Percentiles rank a stretch among this genome's conserved stretches.
These are phyloP conservation scores for Syngnathus floridae DNA, from an alignment of 2,113 vertebrate species.

Conservation along the genomic window DNA sequence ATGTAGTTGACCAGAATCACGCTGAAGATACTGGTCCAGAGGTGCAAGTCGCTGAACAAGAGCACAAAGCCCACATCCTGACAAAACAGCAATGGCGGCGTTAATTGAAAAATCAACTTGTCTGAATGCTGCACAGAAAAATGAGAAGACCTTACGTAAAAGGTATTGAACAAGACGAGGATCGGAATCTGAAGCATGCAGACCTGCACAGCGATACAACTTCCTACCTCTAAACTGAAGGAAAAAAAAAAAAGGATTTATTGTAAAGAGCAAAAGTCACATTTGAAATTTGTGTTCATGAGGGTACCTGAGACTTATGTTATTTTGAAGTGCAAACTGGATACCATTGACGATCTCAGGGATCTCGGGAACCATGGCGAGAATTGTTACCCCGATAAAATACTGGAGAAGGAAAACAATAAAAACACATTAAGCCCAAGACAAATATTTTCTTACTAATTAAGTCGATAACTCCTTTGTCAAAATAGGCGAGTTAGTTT, in stretches of 20 bases:
- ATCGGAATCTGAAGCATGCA: conserved; percentile 91
- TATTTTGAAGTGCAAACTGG: conserved; percentile 87
- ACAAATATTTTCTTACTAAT: too few relatives aligned
- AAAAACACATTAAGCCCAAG: background rate
- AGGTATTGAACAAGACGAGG: conserved; percentile 80
- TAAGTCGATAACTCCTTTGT: too few relatives aligned
- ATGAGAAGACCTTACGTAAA: conserved; percentile 75
- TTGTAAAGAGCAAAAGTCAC: background rate
- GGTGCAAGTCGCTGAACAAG: conserved; percentile 75
- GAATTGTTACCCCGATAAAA: conserved; percentile 80
- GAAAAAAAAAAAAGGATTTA: background rate
- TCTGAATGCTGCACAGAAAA: conserved; percentile 9
- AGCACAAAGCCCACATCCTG: conserved; percentile 77
- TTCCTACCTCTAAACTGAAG: conserved; percentile 82
- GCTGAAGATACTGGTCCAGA: conserved; percentile 84
- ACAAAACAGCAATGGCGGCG: background rate
- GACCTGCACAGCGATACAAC: conserved; percentile 84
- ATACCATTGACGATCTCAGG: conserved; percentile 86
- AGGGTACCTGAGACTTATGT: conserved; percentile 79
- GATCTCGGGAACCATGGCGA: conserved; percentile 84
- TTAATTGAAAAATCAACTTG: background rate
- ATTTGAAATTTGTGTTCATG: background rate
- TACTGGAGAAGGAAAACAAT: conserved; percentile 63
- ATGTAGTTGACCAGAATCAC: conserved; percentile 79
- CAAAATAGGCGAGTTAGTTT: too few relatives aligned